Evolutionary conservation across 2,113 vertebrate species (phyloP).

Genomic region (Hemibagrus wyckioides): DNA sequence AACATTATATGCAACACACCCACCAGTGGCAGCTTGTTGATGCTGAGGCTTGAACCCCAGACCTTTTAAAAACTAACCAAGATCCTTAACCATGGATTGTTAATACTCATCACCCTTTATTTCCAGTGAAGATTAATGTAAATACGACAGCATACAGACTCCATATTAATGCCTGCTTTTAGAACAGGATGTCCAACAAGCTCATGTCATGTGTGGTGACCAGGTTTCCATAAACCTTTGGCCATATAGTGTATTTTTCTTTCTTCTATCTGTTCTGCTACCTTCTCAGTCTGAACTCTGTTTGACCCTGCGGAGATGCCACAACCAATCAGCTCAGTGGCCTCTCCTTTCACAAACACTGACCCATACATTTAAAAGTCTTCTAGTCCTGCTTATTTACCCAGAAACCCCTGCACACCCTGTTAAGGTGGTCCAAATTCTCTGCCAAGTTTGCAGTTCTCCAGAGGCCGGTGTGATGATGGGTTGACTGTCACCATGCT

Average conservation of each 20-base stretch:
- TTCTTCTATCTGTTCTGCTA: background rate
- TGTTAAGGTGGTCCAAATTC: too few relatives aligned
- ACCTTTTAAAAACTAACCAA: too few relatives aligned
- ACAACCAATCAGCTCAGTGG: conserved; percentile 29
- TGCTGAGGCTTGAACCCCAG: too few relatives aligned
- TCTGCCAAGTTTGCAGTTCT: background rate
- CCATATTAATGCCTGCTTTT: background rate
- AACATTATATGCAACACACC: background rate
- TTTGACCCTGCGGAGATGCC: background rate
- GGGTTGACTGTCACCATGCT: conserved; percentile 22
- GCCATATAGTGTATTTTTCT: background rate
- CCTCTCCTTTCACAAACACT: conserved; percentile 35
- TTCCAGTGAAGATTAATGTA: background rate
- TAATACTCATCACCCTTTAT: background rate
- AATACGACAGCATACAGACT: background rate
- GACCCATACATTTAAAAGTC: conserved; percentile 16
- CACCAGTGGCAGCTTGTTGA: too few relatives aligned
- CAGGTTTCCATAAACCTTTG: background rate
- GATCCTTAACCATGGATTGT: too few relatives aligned
- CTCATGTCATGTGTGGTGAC: background rate
- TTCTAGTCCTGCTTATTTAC: background rate
- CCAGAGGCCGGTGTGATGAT: background rate
- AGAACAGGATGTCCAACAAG: background rate
- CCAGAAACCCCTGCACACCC: background rate
- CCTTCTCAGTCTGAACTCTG: background rate